Evolutionary conservation across 2,888 invertebrate species (phyloP).

Genomic region (Amiota mariae): DNA sequence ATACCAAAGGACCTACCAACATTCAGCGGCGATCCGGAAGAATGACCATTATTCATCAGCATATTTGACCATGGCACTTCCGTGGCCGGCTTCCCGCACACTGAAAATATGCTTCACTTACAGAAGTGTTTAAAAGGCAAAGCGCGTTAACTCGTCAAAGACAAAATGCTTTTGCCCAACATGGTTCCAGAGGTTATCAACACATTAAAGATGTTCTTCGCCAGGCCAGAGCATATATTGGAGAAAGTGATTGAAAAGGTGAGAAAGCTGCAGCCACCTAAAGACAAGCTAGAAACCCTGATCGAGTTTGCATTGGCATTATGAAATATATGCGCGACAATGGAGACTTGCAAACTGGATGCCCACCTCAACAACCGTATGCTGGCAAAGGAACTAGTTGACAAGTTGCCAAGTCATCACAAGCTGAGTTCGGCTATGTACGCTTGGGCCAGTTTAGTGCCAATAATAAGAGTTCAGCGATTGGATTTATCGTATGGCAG

Average conservation of each 20-base stretch:
- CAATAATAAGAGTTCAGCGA: conserved; percentile 39
- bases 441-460: conserved; percentile 27
- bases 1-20: conserved; percentile 31
- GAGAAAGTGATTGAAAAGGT: conserved; percentile 35
- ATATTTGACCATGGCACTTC: conserved; percentile 12
- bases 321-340: conserved; percentile 34
- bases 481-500: conserved; percentile 42
- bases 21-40: conserved; percentile 34
- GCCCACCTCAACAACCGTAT: conserved; percentile 38
- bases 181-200: conserved; percentile 36
- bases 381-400: conserved; percentile 36
- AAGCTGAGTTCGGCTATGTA: conserved; percentile 39
- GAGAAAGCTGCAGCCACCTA: conserved; percentile 28
- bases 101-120: conserved; percentile 32
- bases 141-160: conserved; percentile 31
- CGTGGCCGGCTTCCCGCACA: conserved; percentile 1
- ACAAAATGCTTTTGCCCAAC: conserved; percentile 31
- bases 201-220: conserved; percentile 33
- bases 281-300: conserved; percentile 32
- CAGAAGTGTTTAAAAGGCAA: conserved; percentile 32
- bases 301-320: conserved; percentile 37
- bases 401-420: conserved; percentile 33
- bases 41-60: conserved; percentile 38
- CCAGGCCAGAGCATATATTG: conserved; percentile 37
- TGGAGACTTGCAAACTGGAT: conserved; percentile 36